phyloP scores from a whole-genome alignment of 1,140 invertebrate species.

The Marisa cornuarietis region DNA sequence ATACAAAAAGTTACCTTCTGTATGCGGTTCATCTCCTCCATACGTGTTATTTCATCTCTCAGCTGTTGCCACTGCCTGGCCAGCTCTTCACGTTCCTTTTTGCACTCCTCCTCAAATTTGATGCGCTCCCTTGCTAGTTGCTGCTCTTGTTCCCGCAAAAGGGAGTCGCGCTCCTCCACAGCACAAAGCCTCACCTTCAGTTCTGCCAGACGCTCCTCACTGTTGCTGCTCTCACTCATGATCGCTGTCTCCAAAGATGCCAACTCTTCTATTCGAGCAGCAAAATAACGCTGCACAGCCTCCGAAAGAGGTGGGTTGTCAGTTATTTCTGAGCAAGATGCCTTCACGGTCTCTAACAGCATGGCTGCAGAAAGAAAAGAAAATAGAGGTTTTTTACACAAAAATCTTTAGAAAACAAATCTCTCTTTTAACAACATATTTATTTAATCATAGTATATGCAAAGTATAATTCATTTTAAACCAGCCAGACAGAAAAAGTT shows the following conservation, averaged over 20 bases:
- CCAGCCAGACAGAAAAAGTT: too few species aligned
- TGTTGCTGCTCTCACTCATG: constrained; percentile 27
- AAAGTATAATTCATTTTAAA: too few species aligned
- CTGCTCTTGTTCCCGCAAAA: constrained; percentile 39
- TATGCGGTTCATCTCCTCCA: constrained; percentile 51
- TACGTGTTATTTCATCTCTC: constrained; percentile 49
- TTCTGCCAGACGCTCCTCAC: constrained; percentile 31
- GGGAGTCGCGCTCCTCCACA: constrained; percentile 35
- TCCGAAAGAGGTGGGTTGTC: constrained; percentile 21
- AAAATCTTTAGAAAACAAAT: too few species aligned
- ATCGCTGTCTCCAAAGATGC: not conserved
- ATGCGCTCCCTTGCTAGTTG: constrained; percentile 34
- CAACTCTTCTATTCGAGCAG: constrained; percentile 16
- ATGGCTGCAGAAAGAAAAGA: not conserved
- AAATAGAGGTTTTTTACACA: not conserved
- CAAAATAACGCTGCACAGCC: constrained; percentile 19
- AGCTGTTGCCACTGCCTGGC: constrained; percentile 52
- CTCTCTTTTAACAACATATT: too few species aligned
- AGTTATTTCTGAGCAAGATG: constrained; percentile 12
- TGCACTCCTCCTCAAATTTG: constrained; percentile 38
- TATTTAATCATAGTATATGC: too few species aligned
- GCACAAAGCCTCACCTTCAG: constrained; percentile 37
- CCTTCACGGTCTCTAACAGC: constrained; percentile 18
- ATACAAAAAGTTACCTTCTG: constrained; percentile 42
- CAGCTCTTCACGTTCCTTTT: constrained; percentile 47